Base-by-base conservation (phyloP, 2,113 vertebrate genomes). In the Physeter macrocephalus region DNA sequence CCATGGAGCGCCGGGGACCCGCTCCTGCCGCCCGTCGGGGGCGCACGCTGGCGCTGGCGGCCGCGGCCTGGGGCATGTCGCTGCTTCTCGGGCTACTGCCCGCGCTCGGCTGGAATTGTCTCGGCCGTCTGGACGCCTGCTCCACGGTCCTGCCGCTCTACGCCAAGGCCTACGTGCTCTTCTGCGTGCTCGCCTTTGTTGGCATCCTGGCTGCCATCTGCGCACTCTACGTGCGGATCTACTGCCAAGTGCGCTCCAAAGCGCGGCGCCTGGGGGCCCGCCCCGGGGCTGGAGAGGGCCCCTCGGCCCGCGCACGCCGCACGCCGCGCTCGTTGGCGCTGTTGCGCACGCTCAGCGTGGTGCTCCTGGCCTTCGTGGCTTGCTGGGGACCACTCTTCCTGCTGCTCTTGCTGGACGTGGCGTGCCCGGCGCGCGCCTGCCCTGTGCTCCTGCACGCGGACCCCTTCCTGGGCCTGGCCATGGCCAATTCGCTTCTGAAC, bases 371-470 rank as follows among this genome's bases (percentile, higher is more conserved):
- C 88, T 99, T 99, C 88, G 99, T 99, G n/a, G 98, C 91, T 0
- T 99, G 99, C 52, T 99, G 99, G 99, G 95, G 99, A 2, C 99
- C 99, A 0, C 99, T 99, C 54, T 99, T 99, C 97, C 87, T 99
- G 62, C 98, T 99, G 36, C 98, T 99, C 23, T 90, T 99, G 59
- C 82, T 99, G 75, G 99, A 99, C 90, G 99, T 99, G 93, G 98
- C 96, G 71, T 99, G 99, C 67, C 97, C 97, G 0, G 98, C 98
- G 0, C 92, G 98, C 12, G 66, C 86, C 2, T 99, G 99, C 72
- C 67, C 97, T 0, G 97, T 99, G 78, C 99, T 99, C 74, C 97
- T 98, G 5, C 99, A 99, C 81, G 99, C 99, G 0, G 99, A 99
- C 88, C 99, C 99, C 72, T 99, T 99, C 98, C 97, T 99, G 97